Percentiles rank a stretch among this genome's conserved stretches.
Conservation (phyloP, 92 coral and sea anemone species). For the Siderastrea radians region DNA sequence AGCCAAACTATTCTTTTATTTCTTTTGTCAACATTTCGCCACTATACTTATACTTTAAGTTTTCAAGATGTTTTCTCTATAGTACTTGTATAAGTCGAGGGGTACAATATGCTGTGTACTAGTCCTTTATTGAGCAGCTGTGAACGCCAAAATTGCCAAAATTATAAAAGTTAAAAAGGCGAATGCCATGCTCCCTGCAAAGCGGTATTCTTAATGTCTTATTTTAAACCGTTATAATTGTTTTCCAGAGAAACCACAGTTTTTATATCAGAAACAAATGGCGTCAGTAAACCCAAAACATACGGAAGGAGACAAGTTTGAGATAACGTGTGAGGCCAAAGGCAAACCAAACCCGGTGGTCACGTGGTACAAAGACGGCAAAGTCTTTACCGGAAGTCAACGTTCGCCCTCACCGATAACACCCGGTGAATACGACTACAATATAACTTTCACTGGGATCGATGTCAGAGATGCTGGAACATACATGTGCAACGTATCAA, state of each 20-base stretch:
- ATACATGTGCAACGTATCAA: constrained; percentile 87
- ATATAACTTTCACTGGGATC: constrained; percentile 46
- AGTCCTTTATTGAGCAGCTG: too few species aligned
- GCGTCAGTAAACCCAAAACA: not conserved
- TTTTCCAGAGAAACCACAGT: constrained; percentile 52
- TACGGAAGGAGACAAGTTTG: constrained; percentile 40
- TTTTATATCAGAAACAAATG: constrained; percentile 36
- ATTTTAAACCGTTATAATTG: too few species aligned
- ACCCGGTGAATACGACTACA: constrained; percentile 51
- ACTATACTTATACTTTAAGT: too few species aligned
- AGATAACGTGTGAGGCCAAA: constrained; percentile 54
- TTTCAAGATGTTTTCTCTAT: too few species aligned
- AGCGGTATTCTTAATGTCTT: too few species aligned
- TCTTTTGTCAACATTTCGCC: too few species aligned
- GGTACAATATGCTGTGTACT: too few species aligned
- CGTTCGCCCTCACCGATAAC: constrained; percentile 18
- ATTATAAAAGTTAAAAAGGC: too few species aligned
- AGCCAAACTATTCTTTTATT: too few species aligned
- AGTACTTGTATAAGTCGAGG: too few species aligned
- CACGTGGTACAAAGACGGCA: constrained; percentile 57
- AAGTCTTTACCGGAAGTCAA: not conserved
- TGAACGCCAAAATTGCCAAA: too few species aligned
- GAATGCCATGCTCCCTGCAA: too few species aligned
- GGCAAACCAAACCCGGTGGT: constrained; percentile 61
- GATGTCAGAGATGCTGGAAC: constrained; percentile 71